Percentiles rank a stretch among this genome's conserved stretches.
phyloP scores from a whole-genome alignment of 2,797 vertebrate species.

The Lophius americanus region DNA sequence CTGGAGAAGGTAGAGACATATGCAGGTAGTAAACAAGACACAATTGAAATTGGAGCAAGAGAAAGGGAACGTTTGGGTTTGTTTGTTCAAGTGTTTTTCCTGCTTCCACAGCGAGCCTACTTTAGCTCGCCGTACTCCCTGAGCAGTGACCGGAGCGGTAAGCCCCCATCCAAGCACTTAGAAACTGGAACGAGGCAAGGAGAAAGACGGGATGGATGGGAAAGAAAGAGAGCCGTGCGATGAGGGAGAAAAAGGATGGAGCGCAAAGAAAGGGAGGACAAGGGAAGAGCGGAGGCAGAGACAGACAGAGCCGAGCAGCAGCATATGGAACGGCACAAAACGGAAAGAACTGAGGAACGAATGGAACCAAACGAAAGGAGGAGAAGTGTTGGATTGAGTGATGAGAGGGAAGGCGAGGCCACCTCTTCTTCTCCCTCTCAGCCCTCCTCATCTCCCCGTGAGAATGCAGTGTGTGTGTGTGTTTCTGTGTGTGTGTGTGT shows the following conservation, averaged over 20 bases:
- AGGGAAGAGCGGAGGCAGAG: slow-evolving; percentile 55
- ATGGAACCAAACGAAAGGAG: slow-evolving; percentile 80
- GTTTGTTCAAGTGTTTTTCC: slow-evolving; percentile 47
- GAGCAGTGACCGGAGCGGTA: slow-evolving; percentile 75
- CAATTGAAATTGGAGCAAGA: slow-evolving; percentile 76
- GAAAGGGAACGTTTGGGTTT: slow-evolving; percentile 56
- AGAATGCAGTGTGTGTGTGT: slow-evolving; percentile 46
- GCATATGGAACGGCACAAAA: slow-evolving; percentile 69
- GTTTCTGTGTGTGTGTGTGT: slow-evolving; percentile 43
- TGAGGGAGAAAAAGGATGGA: slow-evolving; percentile 70
- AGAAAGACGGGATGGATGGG: slow-evolving; percentile 68
- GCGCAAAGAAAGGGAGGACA: slow-evolving; percentile 69
- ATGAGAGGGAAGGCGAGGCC: slow-evolving; percentile 77
- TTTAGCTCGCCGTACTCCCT: slow-evolving; percentile 75
- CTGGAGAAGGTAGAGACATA: slow-evolving; percentile 72
- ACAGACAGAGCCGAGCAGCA: slow-evolving; percentile 45
- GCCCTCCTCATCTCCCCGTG: slow-evolving; percentile 53
- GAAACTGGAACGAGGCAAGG: slow-evolving; percentile 70
- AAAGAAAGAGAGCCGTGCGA: slow-evolving; percentile 69
- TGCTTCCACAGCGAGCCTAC: slow-evolving; percentile 56
- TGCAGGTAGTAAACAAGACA: slow-evolving; percentile 74
- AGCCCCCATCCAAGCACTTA: slow-evolving; percentile 70
- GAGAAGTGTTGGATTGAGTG: slow-evolving; percentile 75
- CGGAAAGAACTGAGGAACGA: slow-evolving; percentile 72
- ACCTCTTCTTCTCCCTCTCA: slow-evolving; percentile 67